Conservation (phyloP, 2,888 invertebrate genomes). For the Eutolmus rufibarbis region DNA sequence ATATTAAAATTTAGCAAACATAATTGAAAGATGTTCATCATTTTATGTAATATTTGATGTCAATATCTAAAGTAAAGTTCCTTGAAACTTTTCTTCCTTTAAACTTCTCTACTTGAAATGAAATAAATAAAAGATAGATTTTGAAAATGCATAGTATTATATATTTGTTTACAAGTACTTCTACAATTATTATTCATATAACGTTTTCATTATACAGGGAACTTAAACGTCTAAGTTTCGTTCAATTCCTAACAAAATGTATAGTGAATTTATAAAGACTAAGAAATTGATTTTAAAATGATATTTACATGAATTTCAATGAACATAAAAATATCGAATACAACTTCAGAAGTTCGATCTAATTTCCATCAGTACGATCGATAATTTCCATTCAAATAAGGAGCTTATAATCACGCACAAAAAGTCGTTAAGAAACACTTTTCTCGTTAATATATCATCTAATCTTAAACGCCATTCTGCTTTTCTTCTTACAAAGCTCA, state of each 20-base stretch:
- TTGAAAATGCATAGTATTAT: conserved; percentile 17
- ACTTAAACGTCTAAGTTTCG: not conserved
- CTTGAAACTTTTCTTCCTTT: too few species aligned
- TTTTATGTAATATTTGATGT: too few species aligned
- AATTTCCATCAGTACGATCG: not conserved
- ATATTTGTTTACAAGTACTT: conserved; percentile 18
- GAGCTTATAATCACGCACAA: not conserved
- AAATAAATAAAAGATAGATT: not conserved
- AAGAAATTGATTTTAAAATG: conserved; percentile 5
- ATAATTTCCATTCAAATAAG: not conserved
- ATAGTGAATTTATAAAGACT: not conserved
- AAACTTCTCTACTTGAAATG: too few species aligned
- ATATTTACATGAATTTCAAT: conserved; percentile 16
- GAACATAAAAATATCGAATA: conserved; percentile 5
- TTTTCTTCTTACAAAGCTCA: not conserved
- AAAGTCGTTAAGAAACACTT: not conserved
- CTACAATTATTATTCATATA: conserved; percentile 15
- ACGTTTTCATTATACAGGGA: conserved; percentile 4
- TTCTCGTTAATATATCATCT: not conserved
- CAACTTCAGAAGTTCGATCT: not conserved
- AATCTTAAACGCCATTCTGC: not conserved
- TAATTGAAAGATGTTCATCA: too few species aligned
- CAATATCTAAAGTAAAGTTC: too few species aligned
- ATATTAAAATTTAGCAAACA: too few species aligned
- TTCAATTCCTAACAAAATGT: conserved; percentile 14